Percentiles rank a stretch among this genome's conserved stretches.
Evolutionary conservation across 2,797 vertebrate genomes (phyloP).

Genomic region (Sebastiscus tertius): DNA sequence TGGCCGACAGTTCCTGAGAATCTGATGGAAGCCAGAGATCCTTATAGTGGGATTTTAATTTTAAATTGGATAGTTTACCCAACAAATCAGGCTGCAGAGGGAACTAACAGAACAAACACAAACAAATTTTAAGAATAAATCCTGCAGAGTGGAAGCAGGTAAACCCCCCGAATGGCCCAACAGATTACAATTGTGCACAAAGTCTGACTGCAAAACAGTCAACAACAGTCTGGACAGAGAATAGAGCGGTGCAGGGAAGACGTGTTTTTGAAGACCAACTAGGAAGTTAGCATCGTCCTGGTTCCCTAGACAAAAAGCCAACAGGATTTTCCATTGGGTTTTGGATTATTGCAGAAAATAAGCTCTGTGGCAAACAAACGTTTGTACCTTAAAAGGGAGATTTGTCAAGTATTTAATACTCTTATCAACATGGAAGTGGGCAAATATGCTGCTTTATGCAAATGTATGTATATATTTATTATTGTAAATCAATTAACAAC

Average conservation of each 20-base stretch:
- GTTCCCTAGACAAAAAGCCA: rapidly evolving
- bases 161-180: background rate
- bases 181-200: slow-evolving; percentile 4
- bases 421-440: too few relatives aligned
- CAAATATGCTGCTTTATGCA: too few relatives aligned
- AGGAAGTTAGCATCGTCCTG: too few relatives aligned
- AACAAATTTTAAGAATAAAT: slow-evolving; percentile 11
- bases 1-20: background rate
- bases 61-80: background rate
- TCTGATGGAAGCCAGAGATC: background rate
- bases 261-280: too few relatives aligned
- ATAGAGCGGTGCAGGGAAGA: background rate
- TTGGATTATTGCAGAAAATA: too few relatives aligned
- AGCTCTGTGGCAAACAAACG: too few relatives aligned
- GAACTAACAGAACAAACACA: background rate
- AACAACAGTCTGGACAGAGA: slow-evolving; percentile 33
- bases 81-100: background rate
- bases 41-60: background rate
- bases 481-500: too few relatives aligned
- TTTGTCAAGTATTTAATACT: too few relatives aligned
- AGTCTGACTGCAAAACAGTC: slow-evolving; percentile 22
- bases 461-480: too few relatives aligned
- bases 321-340: too few relatives aligned
- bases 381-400: too few relatives aligned
- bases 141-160: background rate